phyloP scores from a whole-genome alignment of 2,113 vertebrate species.

The Terrapene triunguis region DNA sequence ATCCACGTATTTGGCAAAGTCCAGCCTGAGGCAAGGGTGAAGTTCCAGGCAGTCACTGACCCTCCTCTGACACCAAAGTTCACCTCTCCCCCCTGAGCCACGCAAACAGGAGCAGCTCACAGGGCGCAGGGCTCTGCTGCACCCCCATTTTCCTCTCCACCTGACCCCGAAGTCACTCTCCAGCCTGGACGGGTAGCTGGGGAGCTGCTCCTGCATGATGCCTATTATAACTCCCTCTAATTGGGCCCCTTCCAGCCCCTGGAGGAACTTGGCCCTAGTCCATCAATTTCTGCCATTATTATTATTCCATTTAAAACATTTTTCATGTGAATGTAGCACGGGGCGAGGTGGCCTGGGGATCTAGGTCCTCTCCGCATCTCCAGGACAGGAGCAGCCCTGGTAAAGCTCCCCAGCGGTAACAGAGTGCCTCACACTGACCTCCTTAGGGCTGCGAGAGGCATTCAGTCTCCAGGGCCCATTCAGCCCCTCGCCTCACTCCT shows the following conservation, averaged over 20 bases:
- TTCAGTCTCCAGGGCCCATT: background rate
- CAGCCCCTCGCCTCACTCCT: background rate
- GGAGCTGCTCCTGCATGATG: background rate
- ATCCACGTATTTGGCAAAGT: background rate
- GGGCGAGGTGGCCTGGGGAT: background rate
- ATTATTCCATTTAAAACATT: background rate
- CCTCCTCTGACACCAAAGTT: background rate
- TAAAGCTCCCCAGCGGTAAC: background rate
- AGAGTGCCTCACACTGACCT: background rate
- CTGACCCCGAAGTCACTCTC: background rate
- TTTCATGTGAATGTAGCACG: background rate
- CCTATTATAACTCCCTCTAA: background rate
- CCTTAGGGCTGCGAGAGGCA: background rate
- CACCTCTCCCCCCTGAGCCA: fast-evolving
- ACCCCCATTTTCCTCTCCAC: background rate
- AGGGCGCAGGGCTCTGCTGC: background rate
- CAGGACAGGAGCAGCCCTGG: background rate
- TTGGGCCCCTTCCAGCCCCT: background rate
- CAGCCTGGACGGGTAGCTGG: too few species aligned
- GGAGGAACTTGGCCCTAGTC: background rate
- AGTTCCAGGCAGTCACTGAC: background rate
- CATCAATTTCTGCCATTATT: background rate
- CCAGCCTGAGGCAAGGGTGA: background rate
- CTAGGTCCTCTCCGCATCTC: background rate
- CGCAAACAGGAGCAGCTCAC: background rate